Base-by-base conservation (phyloP, 2,113 vertebrate genomes). In the Chelonoidis abingdonii region DNA sequence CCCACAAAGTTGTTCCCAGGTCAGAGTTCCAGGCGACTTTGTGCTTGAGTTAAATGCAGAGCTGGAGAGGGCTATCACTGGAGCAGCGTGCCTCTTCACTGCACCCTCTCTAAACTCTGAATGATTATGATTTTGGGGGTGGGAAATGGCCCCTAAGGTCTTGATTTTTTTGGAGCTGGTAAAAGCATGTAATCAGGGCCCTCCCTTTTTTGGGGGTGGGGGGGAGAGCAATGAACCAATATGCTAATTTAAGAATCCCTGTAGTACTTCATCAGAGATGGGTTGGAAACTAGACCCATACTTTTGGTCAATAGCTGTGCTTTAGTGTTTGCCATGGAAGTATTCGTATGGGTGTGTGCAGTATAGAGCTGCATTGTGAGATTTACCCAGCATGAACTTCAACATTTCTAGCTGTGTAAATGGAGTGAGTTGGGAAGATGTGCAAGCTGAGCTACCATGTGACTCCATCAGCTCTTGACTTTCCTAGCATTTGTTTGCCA, bases 301-400 rank as follows among this genome's bases (percentile, higher is more conserved):
- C 14, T 8, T 35, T 31, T 35, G 13, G 29, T 62, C 29, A 31
- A 13, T 35, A 31, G 62, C 31, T 35, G 62, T 31, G 78, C 24
- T 95, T 87, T 83, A 82, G 38, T 88, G 59, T 94, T 95, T 95
- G 86, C 86, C 88, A 0, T 89, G 81, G 92, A 89, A 92, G 53
- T 83, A 81, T 92, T 86, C 89, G 93, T 75, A 83, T 89, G 80
- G 89, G 92, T 96, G 89, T 97, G 83, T 95, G 53, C 65, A 72
- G 14, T 94, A 96, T 91, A 95, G 57, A 87, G 13, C 22, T 92
- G 87, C 92, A 95, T 96, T 94, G 91, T 88, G 86, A 94, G 87
- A 95, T 97, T 95, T 97, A 79, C 95, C 89, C 92, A 92, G 92
- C 75, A 13, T 84, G 82, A 92, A 87, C 96, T 95, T 88, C 69